Percentiles rank a stretch among this genome's conserved stretches.
phyloP scores from a whole-genome alignment of 2,888 invertebrate species.

The Drosophila eohydei region DNA sequence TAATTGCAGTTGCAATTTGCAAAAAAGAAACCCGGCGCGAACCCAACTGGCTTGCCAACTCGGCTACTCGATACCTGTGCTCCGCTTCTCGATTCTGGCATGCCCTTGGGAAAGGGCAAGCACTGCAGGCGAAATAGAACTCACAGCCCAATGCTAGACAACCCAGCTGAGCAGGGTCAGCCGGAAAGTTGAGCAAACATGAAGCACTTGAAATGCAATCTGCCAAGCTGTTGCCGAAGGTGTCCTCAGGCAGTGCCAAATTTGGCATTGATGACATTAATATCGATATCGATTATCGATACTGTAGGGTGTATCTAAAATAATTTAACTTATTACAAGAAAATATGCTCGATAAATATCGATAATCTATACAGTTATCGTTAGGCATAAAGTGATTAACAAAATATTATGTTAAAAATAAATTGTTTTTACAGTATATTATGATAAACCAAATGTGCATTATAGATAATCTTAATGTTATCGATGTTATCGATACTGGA shows the following conservation, averaged over 20 bases:
- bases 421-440: no score
- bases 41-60: constrained; percentile 14
- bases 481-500: not conserved
- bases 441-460: not conserved
- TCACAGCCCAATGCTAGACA: constrained; percentile 3
- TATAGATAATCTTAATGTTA: not conserved
- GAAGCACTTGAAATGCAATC: constrained; percentile 11
- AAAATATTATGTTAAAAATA: no score
- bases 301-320: no score
- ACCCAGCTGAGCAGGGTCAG: constrained; percentile 4
- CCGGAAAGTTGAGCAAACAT: not conserved
- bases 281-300: not conserved
- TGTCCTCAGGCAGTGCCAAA: not conserved
- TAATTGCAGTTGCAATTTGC: constrained; percentile 72
- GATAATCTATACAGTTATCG: no score
- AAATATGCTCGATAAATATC: not conserved
- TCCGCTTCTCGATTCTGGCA: not conserved
- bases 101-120: constrained; percentile 49
- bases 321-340: not conserved
- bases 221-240: not conserved
- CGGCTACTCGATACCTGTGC: constrained; percentile 17
- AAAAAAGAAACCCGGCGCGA: constrained; percentile 13
- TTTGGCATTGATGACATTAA: not conserved
- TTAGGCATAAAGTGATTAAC: no score
- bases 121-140: constrained; percentile 18